Conservation (phyloP, 1,140 invertebrate genomes). For the Notospermus geniculatus region DNA sequence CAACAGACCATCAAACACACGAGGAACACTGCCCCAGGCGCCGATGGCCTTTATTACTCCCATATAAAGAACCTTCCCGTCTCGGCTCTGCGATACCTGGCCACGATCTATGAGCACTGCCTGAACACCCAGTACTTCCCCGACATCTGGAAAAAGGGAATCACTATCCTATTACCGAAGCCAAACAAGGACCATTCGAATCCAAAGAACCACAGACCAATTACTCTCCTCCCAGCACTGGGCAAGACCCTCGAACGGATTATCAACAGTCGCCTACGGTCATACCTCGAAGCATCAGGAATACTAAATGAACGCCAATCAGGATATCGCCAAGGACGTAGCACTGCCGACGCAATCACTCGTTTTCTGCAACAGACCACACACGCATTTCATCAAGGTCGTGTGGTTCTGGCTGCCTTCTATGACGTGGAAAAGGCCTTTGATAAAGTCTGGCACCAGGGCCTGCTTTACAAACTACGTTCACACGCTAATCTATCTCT, state of each 20-base stretch:
- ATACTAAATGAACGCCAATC: background rate
- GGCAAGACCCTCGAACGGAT: no score
- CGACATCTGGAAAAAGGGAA: background rate
- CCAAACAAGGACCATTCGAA: background rate
- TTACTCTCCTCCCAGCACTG: background rate
- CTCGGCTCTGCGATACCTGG: no score
- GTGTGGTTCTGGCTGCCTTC: background rate
- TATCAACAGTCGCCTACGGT: background rate
- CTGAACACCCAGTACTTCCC: no score
- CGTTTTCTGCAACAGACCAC: background rate
- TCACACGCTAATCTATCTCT: background rate
- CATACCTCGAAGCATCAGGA: background rate
- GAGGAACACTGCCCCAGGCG: no score
- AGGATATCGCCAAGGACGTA: background rate
- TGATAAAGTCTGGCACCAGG: no score
- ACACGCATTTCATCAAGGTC: background rate
- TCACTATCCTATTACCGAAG: no score
- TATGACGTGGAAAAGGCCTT: no score
- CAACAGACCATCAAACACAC: no score
- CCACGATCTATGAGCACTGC: no score
- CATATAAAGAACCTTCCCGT: no score
- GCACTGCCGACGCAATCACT: background rate
- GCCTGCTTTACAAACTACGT: background rate
- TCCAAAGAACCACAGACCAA: background rate
- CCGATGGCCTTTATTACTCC: no score